phyloP scores from a whole-genome alignment of 1,140 invertebrate species.

The Halyomorpha halys region DNA sequence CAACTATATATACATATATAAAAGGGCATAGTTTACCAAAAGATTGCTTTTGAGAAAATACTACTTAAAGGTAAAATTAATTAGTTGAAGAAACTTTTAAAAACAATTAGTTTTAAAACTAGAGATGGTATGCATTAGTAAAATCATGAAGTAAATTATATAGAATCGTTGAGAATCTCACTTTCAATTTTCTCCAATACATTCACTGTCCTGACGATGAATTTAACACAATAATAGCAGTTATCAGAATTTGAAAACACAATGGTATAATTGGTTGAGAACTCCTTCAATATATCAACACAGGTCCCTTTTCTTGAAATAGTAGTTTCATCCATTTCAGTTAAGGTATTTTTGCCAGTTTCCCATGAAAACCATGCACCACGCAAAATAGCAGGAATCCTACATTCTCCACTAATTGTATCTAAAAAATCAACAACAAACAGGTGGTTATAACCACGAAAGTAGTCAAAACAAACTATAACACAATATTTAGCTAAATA shows the following conservation, averaged over 20 bases:
- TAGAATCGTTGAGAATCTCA: constrained; percentile 35
- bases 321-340: constrained; percentile 63
- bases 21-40: too few relatives aligned
- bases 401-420: constrained; percentile 32
- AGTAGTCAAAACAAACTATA: not conserved
- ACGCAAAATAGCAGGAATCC: constrained; percentile 63
- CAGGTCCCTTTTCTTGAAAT: constrained; percentile 64
- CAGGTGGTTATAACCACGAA: constrained; percentile 14
- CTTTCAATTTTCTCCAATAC: constrained; percentile 82
- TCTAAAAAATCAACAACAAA: not conserved
- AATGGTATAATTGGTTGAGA: constrained; percentile 75
- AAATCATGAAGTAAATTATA: too few relatives aligned
- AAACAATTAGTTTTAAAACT: too few relatives aligned
- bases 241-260: constrained; percentile 52
- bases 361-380: constrained; percentile 88
- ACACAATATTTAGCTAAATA: too few relatives aligned
- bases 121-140: too few relatives aligned
- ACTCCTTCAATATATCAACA: constrained; percentile 56
- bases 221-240: constrained; percentile 77
- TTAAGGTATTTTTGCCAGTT: constrained; percentile 69
- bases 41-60: too few relatives aligned
- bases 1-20: too few relatives aligned
- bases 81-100: too few relatives aligned
- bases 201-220: constrained; percentile 78
- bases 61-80: too few relatives aligned